These are phyloP conservation scores for Palaemon carinicauda DNA, from an alignment of 1,140 invertebrate genomes.

Conservation along the genomic window DNA sequence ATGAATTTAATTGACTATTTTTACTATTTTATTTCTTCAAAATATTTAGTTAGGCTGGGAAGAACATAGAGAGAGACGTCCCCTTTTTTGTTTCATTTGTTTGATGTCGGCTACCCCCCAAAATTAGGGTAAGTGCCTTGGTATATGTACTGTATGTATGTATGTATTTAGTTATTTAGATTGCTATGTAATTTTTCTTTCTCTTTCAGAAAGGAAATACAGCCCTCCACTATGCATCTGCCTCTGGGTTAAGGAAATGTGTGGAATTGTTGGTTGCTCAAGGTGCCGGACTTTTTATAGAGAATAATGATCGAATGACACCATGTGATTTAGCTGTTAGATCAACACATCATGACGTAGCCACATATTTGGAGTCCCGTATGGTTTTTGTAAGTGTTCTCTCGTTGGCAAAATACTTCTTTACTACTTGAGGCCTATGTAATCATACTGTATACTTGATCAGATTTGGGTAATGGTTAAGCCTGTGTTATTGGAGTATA, in stretches of 20 bases:
- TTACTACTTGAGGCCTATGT: too few relatives aligned
- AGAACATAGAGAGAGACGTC: too few relatives aligned
- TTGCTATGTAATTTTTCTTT: conserved; percentile 15
- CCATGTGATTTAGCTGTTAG: conserved; percentile 75
- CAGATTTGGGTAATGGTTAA: too few relatives aligned
- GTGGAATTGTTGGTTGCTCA: conserved; percentile 73
- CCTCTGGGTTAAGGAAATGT: conserved; percentile 73
- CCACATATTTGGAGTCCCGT: conserved; percentile 74
- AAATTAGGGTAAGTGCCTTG: too few relatives aligned
- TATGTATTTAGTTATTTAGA: not conserved
- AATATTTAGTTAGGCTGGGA: too few relatives aligned
- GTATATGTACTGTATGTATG: too few relatives aligned
- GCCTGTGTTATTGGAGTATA: too few relatives aligned
- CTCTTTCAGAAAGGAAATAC: conserved; percentile 73
- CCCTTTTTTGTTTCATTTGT: too few relatives aligned
- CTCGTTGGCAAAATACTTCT: too few relatives aligned
- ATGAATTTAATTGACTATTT: too few relatives aligned
- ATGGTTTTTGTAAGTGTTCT: conserved; percentile 75
- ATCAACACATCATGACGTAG: conserved; percentile 71
- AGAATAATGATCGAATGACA: conserved; percentile 73
- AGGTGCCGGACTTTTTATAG: conserved; percentile 72
- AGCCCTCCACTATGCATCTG: conserved; percentile 74
- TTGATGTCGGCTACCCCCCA: too few relatives aligned
- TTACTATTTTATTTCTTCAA: not conserved
- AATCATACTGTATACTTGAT: too few relatives aligned